A percentile compares a stretch with the other conserved stretches of the same genome.
Conservation (phyloP, 2,797 vertebrate species). For the Pelodytes ibericus region DNA sequence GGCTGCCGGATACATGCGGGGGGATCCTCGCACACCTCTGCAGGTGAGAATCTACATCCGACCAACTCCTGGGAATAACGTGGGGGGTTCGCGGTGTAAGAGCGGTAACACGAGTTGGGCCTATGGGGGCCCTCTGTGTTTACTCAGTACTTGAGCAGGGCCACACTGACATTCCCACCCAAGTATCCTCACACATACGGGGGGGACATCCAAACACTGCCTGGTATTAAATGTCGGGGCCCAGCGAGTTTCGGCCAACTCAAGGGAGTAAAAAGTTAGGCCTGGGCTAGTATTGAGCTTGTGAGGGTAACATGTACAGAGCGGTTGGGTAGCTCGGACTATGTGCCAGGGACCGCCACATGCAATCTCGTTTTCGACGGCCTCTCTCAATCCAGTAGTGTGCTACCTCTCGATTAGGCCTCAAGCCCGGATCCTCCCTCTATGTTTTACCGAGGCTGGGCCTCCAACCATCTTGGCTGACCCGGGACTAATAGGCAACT, state of each 20-base stretch:
- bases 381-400: constrained; percentile 48
- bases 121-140: not conserved
- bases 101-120: too few species aligned
- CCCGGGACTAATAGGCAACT: not conserved
- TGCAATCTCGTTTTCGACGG: constrained; percentile 9
- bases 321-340: too few species aligned
- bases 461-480: constrained; percentile 34
- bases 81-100: too few species aligned
- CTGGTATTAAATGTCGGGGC: too few species aligned
- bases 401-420: constrained; percentile 61
- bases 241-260: too few species aligned
- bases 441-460: constrained; percentile 37
- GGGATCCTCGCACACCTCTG: constrained; percentile 38
- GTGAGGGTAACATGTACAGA: too few species aligned
- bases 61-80: too few species aligned
- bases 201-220: too few species aligned
- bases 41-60: constrained; percentile 1
- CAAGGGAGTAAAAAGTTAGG: too few species aligned
- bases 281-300: too few species aligned
- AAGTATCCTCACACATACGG: too few species aligned
- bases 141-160: not conserved
- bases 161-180: not conserved
- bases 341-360: not conserved
- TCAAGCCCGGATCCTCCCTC: constrained; percentile 54
- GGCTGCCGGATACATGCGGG: constrained; percentile 48